Evolutionary conservation across 1,140 invertebrate species (phyloP).

Genomic region (Drosophila nigromelanica): DNA sequence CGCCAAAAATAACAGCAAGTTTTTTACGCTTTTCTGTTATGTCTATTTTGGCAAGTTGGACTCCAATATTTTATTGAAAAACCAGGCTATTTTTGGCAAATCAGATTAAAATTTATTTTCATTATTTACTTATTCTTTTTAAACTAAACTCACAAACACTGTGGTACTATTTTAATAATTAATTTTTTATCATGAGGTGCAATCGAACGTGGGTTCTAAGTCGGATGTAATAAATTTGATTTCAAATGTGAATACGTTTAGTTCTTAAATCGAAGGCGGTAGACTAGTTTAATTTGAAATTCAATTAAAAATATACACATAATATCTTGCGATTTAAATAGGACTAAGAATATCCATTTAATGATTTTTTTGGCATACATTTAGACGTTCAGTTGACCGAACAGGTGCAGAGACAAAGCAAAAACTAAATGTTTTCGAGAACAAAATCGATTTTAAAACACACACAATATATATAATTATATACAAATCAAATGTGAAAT

Average conservation of each 20-base stretch:
- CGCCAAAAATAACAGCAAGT: neutral
- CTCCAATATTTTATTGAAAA: neutral
- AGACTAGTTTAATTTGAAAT: constrained; percentile 59
- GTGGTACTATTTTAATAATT: constrained; percentile 67
- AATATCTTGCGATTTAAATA: constrained; percentile 44
- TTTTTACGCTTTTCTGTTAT: too few relatives aligned
- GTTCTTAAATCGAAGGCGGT: constrained; percentile 55
- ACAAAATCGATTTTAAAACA: constrained; percentile 62
- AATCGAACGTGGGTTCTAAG: constrained; percentile 43
- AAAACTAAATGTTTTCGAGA: constrained; percentile 50
- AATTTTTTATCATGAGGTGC: constrained; percentile 59
- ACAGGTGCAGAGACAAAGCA: constrained; percentile 43
- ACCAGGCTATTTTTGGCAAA: constrained; percentile 14
- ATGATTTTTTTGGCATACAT: constrained; percentile 59
- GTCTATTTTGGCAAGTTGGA: too few relatives aligned
- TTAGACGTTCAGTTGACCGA: constrained; percentile 37
- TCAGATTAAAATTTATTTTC: constrained; percentile 60
- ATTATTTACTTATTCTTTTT: constrained; percentile 36
- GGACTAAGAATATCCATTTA: constrained; percentile 46
- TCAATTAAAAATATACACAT: constrained; percentile 67
- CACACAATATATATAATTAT: constrained; percentile 44
- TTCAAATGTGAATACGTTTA: constrained; percentile 50
- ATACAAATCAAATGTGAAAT: constrained; percentile 76
- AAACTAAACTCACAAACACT: constrained; percentile 74
- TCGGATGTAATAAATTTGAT: constrained; percentile 30